Evolutionary conservation across 2,113 vertebrate species (phyloP), one percentile per base, ranked within the genome.

Genomic region (Grallaria varia): DNA sequence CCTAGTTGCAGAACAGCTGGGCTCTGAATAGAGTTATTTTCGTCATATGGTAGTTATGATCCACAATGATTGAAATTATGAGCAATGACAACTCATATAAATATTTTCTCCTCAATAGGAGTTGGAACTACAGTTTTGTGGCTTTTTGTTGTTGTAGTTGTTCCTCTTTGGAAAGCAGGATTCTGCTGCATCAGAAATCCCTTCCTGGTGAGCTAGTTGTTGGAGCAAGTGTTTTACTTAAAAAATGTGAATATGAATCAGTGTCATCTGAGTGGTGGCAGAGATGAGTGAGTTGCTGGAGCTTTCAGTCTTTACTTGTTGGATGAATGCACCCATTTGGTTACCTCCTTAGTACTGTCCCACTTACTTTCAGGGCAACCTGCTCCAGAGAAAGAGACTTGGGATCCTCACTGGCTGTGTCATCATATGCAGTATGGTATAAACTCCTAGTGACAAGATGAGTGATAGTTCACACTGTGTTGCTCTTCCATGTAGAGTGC

Each of bases 381-480:
- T 59, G 16, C 33, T 69, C 6, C 35, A 49, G 47, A 44, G n/a
- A 27, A 63, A 25, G 52, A 23, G 22, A 82, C 30, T 1, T 44
- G 31, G 33, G 14, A 12, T 77, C 9, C 27, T 88, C 55, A 15
- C 24, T 49, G 52, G 2, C 18, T 35, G 14, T 84, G 19, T 44
- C 19, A 40, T 31, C 0, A 0, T 45, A 9, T 3, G 5, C 0
- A 0, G 23, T 59, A 5, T 5, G 3, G 8, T 63, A 14, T 55
- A 56, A 87, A 23, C 19, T 24, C 10, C 0, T 2, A n/a, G 20
- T 62, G 31, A 27, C 15, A 24, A 45, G 45, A 39, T 39, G 52
- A 22, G 20, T 53, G 18, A 27, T 2, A 4, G 27, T 58, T 31
- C 25, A 42, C 40, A 18, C 52, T 58, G 12, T 5, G 10, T 49